A percentile compares a stretch with the other conserved stretches of the same genome.
Conservation (phyloP, 2,797 vertebrate genomes). For the Smutsia temminckii region DNA sequence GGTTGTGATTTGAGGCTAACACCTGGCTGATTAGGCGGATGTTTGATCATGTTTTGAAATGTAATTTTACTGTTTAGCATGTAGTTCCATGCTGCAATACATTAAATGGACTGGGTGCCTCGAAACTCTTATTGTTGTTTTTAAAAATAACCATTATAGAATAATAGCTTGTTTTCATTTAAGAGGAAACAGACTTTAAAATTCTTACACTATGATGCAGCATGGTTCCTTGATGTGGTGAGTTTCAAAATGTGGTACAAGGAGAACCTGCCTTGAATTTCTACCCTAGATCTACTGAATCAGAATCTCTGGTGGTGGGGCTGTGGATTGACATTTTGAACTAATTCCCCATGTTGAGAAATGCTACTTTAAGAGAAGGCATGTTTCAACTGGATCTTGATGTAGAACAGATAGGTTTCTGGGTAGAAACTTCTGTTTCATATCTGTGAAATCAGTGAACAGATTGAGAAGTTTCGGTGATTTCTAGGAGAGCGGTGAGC, state of each 20-base stretch:
- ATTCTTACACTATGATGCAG: not conserved
- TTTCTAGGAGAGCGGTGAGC: rapidly evolving
- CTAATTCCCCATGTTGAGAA: not conserved
- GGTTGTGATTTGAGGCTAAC: conserved; percentile 68
- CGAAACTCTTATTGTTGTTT: conserved; percentile 47
- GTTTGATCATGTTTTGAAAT: conserved; percentile 62
- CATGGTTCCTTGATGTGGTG: not conserved
- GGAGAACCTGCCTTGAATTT: not conserved
- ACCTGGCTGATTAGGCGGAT: conserved; percentile 72
- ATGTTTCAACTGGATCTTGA: not conserved
- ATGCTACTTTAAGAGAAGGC: not conserved
- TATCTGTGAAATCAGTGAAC: not conserved
- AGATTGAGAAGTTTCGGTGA: not conserved
- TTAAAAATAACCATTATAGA: conserved; percentile 51
- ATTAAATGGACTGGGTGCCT: not conserved
- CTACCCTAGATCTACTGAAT: not conserved
- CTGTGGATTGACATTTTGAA: not conserved
- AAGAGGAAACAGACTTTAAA: conserved; percentile 10
- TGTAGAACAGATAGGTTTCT: not conserved
- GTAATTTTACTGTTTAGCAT: conserved; percentile 25
- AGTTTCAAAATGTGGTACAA: not conserved
- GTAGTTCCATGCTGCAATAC: not conserved
- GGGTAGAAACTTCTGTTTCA: not conserved
- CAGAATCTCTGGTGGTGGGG: not conserved
- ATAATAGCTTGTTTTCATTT: conserved; percentile 60